Conservation (phyloP, 30 jellyfish, hydroid and myxozoan species). For the Nemopilema nomurai region DNA sequence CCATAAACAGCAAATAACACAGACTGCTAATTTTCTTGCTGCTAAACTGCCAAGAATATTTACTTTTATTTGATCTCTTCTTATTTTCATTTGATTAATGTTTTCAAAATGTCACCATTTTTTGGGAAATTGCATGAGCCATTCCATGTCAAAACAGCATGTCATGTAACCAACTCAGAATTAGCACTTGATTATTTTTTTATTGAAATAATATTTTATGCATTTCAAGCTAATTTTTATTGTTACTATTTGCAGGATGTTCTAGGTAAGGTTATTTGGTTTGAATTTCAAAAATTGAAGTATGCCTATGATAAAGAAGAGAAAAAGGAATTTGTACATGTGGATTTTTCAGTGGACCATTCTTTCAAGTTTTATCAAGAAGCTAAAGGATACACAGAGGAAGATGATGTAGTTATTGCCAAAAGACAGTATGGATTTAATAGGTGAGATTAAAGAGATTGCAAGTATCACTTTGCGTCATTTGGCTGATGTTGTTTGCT, state of each 20-base stretch:
- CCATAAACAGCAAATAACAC: no score
- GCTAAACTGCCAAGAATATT: no score
- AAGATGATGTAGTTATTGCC: conserved; percentile 80
- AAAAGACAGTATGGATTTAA: conserved; percentile 79
- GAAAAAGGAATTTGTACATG: conserved; percentile 73
- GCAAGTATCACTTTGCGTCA: no score
- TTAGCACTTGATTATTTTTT: no score
- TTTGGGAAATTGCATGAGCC: no score
- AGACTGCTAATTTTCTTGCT: no score
- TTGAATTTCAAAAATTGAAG: conserved; percentile 81
- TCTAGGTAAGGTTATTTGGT: conserved; percentile 64
- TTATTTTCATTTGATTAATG: background rate
- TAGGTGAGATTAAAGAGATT: conserved; percentile 63
- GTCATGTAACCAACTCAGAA: no score
- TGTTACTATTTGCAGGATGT: conserved; percentile 59
- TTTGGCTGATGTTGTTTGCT: no score
- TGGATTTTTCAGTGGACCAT: conserved; percentile 84
- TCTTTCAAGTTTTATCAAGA: conserved; percentile 86
- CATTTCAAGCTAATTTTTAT: no score
- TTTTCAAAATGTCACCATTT: background rate
- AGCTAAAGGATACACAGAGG: conserved; percentile 89
- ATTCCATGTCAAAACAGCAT: no score
- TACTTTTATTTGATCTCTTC: no score
- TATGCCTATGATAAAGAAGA: conserved; percentile 86
- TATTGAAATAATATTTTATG: no score